Evolutionary conservation across 2,888 invertebrate genomes (phyloP).

Genomic region (Pseudolycoriella hygida): DNA sequence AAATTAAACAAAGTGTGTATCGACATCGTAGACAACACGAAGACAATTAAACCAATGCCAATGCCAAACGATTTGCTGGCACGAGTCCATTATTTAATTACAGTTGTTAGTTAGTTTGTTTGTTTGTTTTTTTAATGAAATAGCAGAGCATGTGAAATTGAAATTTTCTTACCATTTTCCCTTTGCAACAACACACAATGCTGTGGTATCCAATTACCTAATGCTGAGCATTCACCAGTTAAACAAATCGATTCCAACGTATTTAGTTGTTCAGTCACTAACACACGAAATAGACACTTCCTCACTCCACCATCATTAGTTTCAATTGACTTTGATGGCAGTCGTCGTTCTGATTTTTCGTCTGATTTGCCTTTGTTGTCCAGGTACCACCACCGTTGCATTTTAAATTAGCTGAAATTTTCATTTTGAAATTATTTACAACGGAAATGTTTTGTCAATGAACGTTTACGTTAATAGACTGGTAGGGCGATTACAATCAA

Average conservation of each 20-base stretch:
- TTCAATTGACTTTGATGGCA: constrained; percentile 12
- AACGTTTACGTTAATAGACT: too few relatives aligned
- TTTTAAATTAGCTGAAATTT: constrained; percentile 14
- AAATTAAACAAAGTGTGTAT: too few relatives aligned
- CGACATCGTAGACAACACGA: too few relatives aligned
- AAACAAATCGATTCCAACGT: constrained; percentile 49
- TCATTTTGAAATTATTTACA: too few relatives aligned
- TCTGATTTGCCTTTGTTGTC: constrained; percentile 32
- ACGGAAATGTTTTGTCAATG: too few relatives aligned
- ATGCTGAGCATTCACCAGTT: constrained; percentile 44
- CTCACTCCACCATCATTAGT: constrained; percentile 23
- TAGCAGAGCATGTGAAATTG: too few relatives aligned
- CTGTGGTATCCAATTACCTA: constrained; percentile 55
- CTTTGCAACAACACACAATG: constrained; percentile 35
- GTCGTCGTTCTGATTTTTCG: constrained; percentile 6
- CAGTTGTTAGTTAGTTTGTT: too few relatives aligned
- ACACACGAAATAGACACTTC: constrained; percentile 35
- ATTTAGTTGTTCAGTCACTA: constrained; percentile 31
- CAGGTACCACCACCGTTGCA: constrained; percentile 50
- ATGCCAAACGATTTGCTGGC: too few relatives aligned
- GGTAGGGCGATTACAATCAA: too few relatives aligned
- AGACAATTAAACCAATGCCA: too few relatives aligned
- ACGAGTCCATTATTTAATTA: too few relatives aligned
- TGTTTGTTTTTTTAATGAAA: too few relatives aligned
- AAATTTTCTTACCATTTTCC: constrained; percentile 30